Conservation (phyloP, 2,113 vertebrate genomes). For the Megaceryle torquata region DNA sequence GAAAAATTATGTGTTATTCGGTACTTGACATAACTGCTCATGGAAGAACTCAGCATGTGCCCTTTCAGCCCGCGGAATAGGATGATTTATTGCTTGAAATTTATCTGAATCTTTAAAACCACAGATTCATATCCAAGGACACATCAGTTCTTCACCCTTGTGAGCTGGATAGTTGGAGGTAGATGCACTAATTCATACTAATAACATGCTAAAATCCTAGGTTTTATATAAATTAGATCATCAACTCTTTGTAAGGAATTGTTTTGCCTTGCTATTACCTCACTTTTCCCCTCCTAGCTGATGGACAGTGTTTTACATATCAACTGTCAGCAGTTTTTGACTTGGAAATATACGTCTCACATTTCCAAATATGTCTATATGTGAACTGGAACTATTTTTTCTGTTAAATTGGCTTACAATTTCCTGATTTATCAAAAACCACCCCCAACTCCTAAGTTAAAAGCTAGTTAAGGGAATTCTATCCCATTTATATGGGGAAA, state of each 20-base stretch:
- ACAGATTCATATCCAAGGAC: background rate
- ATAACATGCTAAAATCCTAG: background rate
- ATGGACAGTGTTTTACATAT: background rate
- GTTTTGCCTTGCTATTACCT: background rate
- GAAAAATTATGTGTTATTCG: background rate
- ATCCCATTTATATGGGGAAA: background rate
- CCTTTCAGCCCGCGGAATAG: background rate
- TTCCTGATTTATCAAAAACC: background rate
- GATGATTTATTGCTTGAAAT: conserved; percentile 23
- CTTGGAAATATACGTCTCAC: background rate
- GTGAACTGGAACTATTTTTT: background rate
- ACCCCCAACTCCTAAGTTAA: background rate
- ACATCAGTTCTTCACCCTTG: background rate
- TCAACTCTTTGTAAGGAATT: background rate
- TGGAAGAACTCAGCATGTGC: background rate
- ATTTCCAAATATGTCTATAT: too few relatives aligned
- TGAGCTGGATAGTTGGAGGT: background rate
- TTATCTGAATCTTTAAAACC: conserved; percentile 6
- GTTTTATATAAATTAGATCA: background rate
- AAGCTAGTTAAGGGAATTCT: background rate
- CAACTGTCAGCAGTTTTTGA: background rate
- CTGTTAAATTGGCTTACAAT: background rate
- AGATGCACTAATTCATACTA: background rate
- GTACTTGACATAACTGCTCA: background rate
- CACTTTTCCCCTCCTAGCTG: background rate